phyloP scores from a whole-genome alignment of 2,113 vertebrate species.

The Lophotis ruficrista region DNA sequence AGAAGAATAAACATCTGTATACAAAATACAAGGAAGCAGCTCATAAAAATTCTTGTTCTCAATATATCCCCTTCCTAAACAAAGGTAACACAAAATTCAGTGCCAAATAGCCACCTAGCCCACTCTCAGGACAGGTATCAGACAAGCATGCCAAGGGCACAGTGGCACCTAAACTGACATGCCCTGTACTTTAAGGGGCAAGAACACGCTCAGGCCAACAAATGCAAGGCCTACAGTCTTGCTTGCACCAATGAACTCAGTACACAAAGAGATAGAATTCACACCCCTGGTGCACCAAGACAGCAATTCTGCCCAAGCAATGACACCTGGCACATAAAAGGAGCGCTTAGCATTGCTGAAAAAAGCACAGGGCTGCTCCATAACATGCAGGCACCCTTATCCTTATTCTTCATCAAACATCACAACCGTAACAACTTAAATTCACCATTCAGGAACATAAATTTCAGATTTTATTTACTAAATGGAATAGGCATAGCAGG shows the following conservation, averaged over 20 bases:
- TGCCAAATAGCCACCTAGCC: fast-evolving
- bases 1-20: not conserved
- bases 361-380: not conserved
- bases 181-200: not conserved
- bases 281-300: not conserved
- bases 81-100: not conserved
- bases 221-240: not conserved
- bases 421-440: not conserved
- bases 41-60: not conserved
- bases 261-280: not conserved
- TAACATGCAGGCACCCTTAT: not conserved
- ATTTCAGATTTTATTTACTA: not conserved
- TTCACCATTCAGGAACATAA: not conserved
- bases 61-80: not conserved
- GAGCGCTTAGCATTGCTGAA: not conserved
- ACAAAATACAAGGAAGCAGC: not conserved
- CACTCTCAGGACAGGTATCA: not conserved
- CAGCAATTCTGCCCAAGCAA: not conserved
- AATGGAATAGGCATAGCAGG: not conserved
- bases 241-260: not conserved
- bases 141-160: not conserved
- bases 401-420: not conserved
- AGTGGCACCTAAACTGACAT: not conserved
- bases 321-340: not conserved
- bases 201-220: not conserved